Evolutionary conservation across 2,797 vertebrate genomes (phyloP).

Genomic region (Coendou prehensilis): DNA sequence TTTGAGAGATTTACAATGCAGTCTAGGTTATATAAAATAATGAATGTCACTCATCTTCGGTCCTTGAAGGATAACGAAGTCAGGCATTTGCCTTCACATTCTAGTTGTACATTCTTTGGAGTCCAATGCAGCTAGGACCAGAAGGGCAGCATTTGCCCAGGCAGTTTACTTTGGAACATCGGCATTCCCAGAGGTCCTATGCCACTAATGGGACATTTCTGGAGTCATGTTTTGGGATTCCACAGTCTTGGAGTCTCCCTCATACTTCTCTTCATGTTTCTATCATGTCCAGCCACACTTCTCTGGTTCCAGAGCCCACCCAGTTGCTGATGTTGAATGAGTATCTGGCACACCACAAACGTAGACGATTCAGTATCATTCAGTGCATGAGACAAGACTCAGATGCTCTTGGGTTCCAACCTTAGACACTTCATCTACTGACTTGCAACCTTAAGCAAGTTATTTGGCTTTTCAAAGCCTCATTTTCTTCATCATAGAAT

Average conservation of each 20-base stretch:
- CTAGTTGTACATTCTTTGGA: slow-evolving; percentile 60
- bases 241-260: background rate
- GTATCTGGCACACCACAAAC: background rate
- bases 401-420: background rate
- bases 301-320: background rate
- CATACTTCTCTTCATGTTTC: background rate
- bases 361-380: background rate
- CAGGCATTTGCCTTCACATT: slow-evolving; percentile 50
- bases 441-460: background rate
- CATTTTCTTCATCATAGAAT: background rate
- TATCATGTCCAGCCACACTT: rapidly evolving
- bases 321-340: background rate
- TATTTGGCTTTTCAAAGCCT: background rate
- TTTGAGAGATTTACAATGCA: background rate
- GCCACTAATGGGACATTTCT: background rate
- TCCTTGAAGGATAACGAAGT: slow-evolving; percentile 5
- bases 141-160: slow-evolving; percentile 45
- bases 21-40: slow-evolving; percentile 6
- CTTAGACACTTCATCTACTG: background rate
- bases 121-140: background rate
- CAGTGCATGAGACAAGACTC: background rate
- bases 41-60: background rate
- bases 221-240: background rate
- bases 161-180: slow-evolving; percentile 32
- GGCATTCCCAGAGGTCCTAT: slow-evolving; percentile 1